Percentiles rank a stretch among this genome's conserved stretches.
phyloP scores from a whole-genome alignment of 2,113 vertebrate species.

The Litocranius walleri region DNA sequence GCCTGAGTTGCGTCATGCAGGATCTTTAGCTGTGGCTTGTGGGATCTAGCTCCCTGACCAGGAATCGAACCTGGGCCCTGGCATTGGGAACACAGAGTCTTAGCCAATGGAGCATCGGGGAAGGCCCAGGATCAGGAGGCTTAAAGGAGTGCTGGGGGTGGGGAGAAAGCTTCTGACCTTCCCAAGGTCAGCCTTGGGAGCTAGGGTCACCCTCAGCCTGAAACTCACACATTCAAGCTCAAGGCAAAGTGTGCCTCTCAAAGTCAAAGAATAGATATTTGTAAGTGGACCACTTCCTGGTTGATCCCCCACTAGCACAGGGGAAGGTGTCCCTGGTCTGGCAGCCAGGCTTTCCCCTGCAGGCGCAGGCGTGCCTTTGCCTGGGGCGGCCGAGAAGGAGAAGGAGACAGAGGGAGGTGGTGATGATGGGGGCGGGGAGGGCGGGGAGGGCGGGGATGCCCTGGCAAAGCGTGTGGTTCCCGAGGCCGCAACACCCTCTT shows the following conservation, averaged over 20 bases:
- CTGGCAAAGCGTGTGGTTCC: not conserved
- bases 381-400: fast-evolving
- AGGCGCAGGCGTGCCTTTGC: not conserved
- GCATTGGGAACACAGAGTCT: not conserved
- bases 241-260: not conserved
- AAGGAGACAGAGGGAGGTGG: too few species aligned
- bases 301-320: fast-evolving
- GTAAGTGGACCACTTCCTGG: not conserved
- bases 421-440: too few species aligned
- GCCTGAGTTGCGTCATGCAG: not conserved
- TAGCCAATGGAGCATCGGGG: not conserved
- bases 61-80: not conserved
- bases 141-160: too few species aligned
- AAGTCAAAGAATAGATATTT: not conserved
- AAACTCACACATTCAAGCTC: not conserved
- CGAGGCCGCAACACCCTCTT: not conserved
- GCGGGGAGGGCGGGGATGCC: not conserved
- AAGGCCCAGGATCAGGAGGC: not conserved
- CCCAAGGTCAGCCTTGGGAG: not conserved
- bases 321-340: not conserved
- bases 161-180: not conserved
- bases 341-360: not conserved
- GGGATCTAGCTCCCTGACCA: not conserved
- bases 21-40: not conserved
- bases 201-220: not conserved